Percentiles rank a stretch among this genome's conserved stretches.
Evolutionary conservation across 2,888 invertebrate genomes (phyloP).

Genomic region (Eremobia ochroleuca): DNA sequence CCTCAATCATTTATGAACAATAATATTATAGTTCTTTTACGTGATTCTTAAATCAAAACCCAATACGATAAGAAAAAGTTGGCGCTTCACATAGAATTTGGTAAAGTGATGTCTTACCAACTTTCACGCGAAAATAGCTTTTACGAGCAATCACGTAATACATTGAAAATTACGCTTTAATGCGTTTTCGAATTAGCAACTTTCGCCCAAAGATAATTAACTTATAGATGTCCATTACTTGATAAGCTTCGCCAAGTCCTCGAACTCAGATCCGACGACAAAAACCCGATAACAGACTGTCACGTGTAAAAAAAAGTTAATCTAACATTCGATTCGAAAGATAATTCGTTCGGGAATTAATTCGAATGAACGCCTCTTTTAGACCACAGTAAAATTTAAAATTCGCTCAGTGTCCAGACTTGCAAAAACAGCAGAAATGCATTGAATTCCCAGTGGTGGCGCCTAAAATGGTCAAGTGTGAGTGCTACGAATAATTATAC

Average conservation of each 20-base stretch:
- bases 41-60: constrained; percentile 33
- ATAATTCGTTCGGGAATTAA: constrained; percentile 74
- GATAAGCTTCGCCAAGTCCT: constrained; percentile 53
- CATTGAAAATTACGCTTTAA: constrained; percentile 56
- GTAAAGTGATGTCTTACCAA: constrained; percentile 39
- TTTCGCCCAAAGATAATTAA: constrained; percentile 55
- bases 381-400: constrained; percentile 50
- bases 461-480: constrained; percentile 44
- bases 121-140: constrained; percentile 24
- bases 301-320: constrained; percentile 66
- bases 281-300: constrained; percentile 57
- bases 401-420: constrained; percentile 65
- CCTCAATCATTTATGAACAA: constrained; percentile 12
- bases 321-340: constrained; percentile 67
- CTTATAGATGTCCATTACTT: constrained; percentile 61
- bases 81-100: constrained; percentile 1
- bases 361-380: constrained; percentile 68
- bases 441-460: constrained; percentile 32
- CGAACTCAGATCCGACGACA: constrained; percentile 31
- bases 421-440: constrained; percentile 69
- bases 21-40: constrained; percentile 27
- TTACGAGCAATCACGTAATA: constrained; percentile 52
- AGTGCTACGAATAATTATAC: constrained; percentile 21
- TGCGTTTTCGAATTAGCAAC: constrained; percentile 56
- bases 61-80: constrained; percentile 32